phyloP scores from a whole-genome alignment of 1,140 invertebrate genomes.

The Aphaenogaster ashmeadi region DNA sequence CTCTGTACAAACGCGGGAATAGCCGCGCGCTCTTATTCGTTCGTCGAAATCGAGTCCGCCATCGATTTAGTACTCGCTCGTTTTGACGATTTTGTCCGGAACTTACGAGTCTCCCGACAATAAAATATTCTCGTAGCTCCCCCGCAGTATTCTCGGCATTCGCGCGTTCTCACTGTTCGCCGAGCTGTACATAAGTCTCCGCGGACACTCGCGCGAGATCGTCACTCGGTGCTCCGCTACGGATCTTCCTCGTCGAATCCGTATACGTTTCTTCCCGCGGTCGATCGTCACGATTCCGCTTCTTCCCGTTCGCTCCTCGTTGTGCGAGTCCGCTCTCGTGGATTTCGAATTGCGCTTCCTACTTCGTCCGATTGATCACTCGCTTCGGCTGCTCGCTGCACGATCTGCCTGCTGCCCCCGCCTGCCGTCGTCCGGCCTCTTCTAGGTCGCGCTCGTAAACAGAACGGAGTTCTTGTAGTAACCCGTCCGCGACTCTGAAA shows the following conservation, averaged over 20 bases:
- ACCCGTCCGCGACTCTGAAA: constrained; percentile 89
- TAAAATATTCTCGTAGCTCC: constrained; percentile 4
- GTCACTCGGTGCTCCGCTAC: constrained; percentile 14
- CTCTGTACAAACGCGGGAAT: constrained; percentile 34
- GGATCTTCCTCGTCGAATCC: neutral
- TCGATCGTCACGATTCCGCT: neutral
- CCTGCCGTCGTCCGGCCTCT: constrained; percentile 78
- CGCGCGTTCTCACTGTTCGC: constrained; percentile 23
- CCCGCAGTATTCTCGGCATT: neutral
- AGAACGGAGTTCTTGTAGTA: constrained; percentile 96
- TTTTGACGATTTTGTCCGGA: neutral
- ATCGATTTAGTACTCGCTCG: neutral
- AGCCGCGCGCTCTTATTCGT: neutral
- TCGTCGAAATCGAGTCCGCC: neutral
- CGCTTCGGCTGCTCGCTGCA: constrained; percentile 71
- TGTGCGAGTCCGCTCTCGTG: constrained; percentile 15
- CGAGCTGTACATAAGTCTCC: constrained; percentile 24
- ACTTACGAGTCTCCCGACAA: constrained; percentile 15
- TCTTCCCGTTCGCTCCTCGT: constrained; percentile 7
- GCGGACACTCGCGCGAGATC: constrained; percentile 40
- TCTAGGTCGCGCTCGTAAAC: constrained; percentile 95
- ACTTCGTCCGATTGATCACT: constrained; percentile 60
- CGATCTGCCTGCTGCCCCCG: constrained; percentile 68
- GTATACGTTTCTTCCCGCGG: neutral
- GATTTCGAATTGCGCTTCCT: neutral